These are phyloP conservation scores for Cranoglanis bouderius DNA, from an alignment of 2,113 vertebrate species.

Conservation along the genomic window DNA sequence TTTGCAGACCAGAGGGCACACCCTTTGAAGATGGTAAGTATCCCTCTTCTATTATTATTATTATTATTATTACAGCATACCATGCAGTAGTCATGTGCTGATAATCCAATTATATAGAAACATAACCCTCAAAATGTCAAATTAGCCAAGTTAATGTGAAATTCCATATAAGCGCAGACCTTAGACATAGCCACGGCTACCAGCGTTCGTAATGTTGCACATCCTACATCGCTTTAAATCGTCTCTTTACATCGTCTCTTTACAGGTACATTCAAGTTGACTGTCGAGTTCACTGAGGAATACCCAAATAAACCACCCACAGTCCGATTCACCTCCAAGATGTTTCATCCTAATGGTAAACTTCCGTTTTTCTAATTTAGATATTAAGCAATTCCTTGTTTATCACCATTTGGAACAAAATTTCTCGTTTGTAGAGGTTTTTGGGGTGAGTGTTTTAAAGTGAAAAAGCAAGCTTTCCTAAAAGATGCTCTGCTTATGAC, in stretches of 20 bases:
- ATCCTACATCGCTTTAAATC: background rate
- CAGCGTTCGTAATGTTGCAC: background rate
- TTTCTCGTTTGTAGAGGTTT: background rate
- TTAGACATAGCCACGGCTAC: background rate
- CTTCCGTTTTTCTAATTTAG: background rate
- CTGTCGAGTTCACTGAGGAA: slow-evolving; percentile 90
- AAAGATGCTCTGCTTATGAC: background rate
- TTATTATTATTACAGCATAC: background rate
- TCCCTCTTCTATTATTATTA: background rate
- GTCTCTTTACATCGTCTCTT: background rate
- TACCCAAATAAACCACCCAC: slow-evolving; percentile 89
- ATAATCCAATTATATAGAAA: background rate
- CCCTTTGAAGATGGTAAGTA: slow-evolving; percentile 61
- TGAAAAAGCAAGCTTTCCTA: background rate
- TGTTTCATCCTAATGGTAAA: slow-evolving; percentile 65
- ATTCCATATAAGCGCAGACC: background rate
- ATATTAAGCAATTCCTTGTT: background rate
- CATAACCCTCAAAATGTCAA: background rate
- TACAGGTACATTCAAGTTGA: slow-evolving; percentile 86
- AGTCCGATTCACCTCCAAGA: slow-evolving; percentile 84
- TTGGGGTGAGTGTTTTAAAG: background rate
- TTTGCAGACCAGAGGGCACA: slow-evolving; percentile 58
- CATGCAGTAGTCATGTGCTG: background rate
- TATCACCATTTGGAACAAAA: background rate
- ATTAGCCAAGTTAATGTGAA: background rate